Conservation (phyloP, 2,797 vertebrate genomes). For the Sternarchorhynchus goeldii region DNA sequence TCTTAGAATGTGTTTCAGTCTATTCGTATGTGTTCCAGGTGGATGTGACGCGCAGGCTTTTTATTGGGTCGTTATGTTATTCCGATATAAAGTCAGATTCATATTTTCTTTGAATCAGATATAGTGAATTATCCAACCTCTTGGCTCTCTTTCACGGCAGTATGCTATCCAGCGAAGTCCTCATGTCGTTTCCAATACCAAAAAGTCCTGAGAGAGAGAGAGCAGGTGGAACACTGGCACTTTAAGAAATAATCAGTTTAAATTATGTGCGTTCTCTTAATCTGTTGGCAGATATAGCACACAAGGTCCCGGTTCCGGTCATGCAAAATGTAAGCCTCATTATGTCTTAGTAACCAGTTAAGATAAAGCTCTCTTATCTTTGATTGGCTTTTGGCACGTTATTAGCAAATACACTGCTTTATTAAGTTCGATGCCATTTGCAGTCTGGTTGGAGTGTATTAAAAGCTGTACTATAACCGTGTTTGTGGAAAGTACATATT, state of each 20-base stretch:
- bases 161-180: no score
- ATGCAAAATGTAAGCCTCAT: conserved; percentile 55
- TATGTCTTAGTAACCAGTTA: conserved; percentile 55
- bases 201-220: conserved; percentile 28
- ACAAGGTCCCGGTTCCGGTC: conserved; percentile 49
- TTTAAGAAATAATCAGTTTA: conserved; percentile 58
- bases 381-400: conserved; percentile 69
- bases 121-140: conserved; percentile 5
- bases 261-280: conserved; percentile 53
- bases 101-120: no score
- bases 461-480: conserved; percentile 32
- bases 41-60: no score
- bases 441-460: conserved; percentile 33
- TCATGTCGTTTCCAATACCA: neutral
- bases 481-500: conserved; percentile 34
- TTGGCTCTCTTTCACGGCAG: neutral
- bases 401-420: conserved; percentile 72
- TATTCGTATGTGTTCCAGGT: no score
- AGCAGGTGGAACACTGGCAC: conserved; percentile 51
- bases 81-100: no score
- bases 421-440: conserved; percentile 63
- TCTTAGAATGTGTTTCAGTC: no score
- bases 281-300: conserved; percentile 52
- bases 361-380: conserved; percentile 62
- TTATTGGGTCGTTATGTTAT: no score